Percentiles rank a stretch among this genome's conserved stretches.
Conservation (phyloP, 2,113 vertebrate species). For the Pluvialis apricaria region DNA sequence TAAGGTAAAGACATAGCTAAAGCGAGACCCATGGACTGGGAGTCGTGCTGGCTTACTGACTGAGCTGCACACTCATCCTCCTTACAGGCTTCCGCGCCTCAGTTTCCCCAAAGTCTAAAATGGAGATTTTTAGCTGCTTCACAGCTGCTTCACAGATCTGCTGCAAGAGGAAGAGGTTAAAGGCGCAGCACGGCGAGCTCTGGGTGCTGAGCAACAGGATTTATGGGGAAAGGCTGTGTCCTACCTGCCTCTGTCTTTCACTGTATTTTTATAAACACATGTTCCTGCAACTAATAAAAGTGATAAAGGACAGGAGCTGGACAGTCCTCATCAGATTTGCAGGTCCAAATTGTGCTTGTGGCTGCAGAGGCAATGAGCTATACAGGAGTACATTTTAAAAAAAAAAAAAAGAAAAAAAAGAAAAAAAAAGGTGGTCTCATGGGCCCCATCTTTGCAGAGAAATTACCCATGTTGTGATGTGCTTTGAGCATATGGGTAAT, state of each 20-base stretch:
- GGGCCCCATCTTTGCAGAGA: neutral
- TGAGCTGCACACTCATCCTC: neutral
- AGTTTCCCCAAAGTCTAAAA: neutral
- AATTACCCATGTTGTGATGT: neutral
- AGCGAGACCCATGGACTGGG: neutral
- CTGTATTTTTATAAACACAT: neutral
- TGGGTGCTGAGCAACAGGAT: neutral
- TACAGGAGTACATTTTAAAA: neutral
- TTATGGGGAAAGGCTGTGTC: neutral
- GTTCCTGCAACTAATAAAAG: neutral
- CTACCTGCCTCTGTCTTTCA: neutral
- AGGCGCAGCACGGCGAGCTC: neutral
- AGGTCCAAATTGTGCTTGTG: neutral
- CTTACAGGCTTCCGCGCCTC: neutral
- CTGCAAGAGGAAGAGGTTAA: neutral
- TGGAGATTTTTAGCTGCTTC: neutral
- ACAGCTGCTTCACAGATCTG: neutral
- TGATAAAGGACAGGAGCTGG: neutral
- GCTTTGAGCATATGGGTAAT: neutral
- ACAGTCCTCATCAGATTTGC: neutral
- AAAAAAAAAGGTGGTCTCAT: neutral
- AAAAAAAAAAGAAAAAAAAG: neutral
- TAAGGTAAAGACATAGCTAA: neutral
- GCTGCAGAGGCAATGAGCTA: neutral
- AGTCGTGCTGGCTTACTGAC: neutral